Conservation (phyloP, 2,888 invertebrate genomes). For the Eupithecia subfuscata region DNA sequence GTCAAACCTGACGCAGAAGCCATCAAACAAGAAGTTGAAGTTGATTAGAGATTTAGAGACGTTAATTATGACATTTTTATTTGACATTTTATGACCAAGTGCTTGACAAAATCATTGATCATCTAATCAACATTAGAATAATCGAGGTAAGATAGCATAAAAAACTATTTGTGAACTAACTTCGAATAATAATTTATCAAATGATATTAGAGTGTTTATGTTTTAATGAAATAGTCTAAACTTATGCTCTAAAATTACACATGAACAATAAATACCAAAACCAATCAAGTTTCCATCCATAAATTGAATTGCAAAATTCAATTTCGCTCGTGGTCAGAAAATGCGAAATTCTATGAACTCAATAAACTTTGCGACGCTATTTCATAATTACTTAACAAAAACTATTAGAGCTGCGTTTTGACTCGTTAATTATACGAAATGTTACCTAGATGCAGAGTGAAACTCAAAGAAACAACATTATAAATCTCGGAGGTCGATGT, state of each 20-base stretch:
- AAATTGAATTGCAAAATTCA: not conserved
- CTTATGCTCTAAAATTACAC: not conserved
- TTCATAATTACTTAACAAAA: not conserved
- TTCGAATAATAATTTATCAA: not conserved
- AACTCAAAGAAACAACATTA: not conserved
- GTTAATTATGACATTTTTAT: too few relatives aligned
- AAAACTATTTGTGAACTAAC: too few relatives aligned
- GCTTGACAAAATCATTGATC: too few relatives aligned
- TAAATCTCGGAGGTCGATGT: not conserved
- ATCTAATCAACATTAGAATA: too few relatives aligned
- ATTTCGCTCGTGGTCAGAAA: not conserved
- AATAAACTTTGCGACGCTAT: constrained; percentile 1
- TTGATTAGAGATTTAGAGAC: too few relatives aligned
- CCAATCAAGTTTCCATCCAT: not conserved
- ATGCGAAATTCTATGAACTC: not conserved
- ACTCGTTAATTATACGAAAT: not conserved
- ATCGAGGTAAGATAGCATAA: too few relatives aligned
- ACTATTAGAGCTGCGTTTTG: not conserved
- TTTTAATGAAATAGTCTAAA: not conserved
- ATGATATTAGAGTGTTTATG: not conserved
- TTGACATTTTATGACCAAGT: too few relatives aligned
- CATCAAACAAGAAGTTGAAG: too few relatives aligned
- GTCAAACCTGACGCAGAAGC: too few relatives aligned
- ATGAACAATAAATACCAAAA: not conserved
- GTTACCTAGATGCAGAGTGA: not conserved